Evolutionary conservation across 2,797 vertebrate species (phyloP).

Genomic region (Nyctibius grandis): DNA sequence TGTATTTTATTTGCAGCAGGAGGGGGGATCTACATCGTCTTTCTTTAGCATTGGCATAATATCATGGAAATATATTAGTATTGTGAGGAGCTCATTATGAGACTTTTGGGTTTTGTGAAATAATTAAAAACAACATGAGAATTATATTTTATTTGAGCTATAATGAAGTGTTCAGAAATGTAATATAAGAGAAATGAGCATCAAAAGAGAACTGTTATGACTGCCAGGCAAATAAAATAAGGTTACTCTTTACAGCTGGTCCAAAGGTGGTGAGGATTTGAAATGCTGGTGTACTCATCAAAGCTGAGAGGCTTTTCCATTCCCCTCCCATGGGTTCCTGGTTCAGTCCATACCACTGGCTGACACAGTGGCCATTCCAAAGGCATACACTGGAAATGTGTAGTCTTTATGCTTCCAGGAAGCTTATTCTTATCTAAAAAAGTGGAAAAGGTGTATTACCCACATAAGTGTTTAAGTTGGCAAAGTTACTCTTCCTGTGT

Average conservation of each 20-base stretch:
- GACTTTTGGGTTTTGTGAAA: conserved; percentile 36
- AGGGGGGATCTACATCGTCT: neutral
- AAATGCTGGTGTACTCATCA: neutral
- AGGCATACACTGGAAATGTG: neutral
- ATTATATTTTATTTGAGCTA: conserved; percentile 45
- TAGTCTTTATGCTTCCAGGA: neutral
- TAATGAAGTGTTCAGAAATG: conserved; percentile 40
- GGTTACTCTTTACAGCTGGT: neutral
- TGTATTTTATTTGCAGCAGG: conserved; percentile 44
- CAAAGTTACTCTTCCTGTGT: neutral
- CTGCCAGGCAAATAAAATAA: neutral
- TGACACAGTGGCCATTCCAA: neutral
- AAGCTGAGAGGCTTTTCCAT: neutral
- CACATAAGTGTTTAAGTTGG: neutral
- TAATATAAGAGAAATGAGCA: conserved; percentile 34
- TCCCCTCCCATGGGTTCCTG: neutral
- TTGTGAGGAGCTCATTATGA: conserved; percentile 29
- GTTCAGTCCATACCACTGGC: neutral
- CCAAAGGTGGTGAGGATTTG: neutral
- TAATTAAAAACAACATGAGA: conserved; percentile 60
- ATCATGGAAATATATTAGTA: conserved; percentile 2
- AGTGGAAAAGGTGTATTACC: neutral
- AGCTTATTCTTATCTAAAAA: neutral
- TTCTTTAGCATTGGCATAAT: conserved; percentile 6
- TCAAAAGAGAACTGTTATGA: conserved; percentile 8